Evolutionary conservation across 1,140 invertebrate genomes (phyloP), one percentile per base, ranked within the genome.

Genomic region (Drosophila novamexicana): DNA sequence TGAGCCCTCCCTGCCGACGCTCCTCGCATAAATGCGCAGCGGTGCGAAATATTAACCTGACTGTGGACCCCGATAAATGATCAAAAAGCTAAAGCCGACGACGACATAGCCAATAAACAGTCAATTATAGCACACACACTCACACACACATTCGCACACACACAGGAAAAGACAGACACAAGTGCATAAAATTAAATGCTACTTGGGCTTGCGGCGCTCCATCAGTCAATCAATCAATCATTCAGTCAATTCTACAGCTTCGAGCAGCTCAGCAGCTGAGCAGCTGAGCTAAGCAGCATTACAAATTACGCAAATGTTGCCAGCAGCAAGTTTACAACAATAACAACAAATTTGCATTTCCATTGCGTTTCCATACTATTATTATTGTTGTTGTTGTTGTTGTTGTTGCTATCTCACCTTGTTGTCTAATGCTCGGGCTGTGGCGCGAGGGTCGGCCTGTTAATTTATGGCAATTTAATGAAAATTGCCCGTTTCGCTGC

Each of bases 401-500:
- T 47, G 3, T 22, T 22, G 22, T 22, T 85, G 75, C 50, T 58
- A 53, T 66, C 67, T 85, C 73, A 85, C 75, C 81, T 85, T 75
- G 80, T 82, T 63, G 75, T 81, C 82, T 85, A 82, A 85, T 86
- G 66, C 62, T 52, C 47, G 9, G 18, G 12, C 22, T 52, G 22
- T 4, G 22, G 47, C 65, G 14, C 64, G 50, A 47, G 37, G 61
- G 56, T 54, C 49, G 70, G 65, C 29, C 74, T 81, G 68, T 56
- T 75, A 88, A 86, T 86, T 86, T 88, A 86, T 86, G 83, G 79
- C 82, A 86, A 86, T 86, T 86, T 86, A 86, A 85, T 86, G 66
- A 74, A 85, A 77, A 78, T 78, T 78, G 56, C 72, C 61, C 36
- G 65, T 70, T 77, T 61, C 45, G 42, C 54, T 29, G 18, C 3